Evolutionary conservation across 2,113 vertebrate species (phyloP).

Genomic region (Nannospalax galili): DNA sequence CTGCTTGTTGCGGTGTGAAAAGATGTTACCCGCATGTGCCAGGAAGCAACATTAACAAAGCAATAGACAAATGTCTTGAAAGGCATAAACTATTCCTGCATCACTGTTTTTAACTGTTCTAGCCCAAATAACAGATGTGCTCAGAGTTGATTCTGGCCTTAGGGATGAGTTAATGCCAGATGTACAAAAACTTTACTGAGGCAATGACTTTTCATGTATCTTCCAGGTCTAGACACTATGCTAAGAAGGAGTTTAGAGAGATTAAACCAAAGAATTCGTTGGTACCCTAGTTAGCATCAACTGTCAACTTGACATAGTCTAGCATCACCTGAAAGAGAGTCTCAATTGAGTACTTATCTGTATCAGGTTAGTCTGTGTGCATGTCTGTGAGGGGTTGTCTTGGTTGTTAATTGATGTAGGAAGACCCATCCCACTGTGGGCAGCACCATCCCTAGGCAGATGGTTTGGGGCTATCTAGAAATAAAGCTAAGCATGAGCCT

Average conservation of each 20-base stretch:
- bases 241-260: neutral
- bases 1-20: fast-evolving
- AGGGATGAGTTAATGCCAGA: neutral
- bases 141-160: neutral
- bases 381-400: neutral
- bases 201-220: too few relatives aligned
- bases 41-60: fast-evolving
- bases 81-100: neutral
- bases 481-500: neutral
- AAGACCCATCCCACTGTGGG: too few relatives aligned
- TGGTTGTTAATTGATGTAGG: neutral
- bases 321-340: neutral
- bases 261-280: neutral
- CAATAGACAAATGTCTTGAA: neutral
- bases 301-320: neutral
- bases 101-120: neutral
- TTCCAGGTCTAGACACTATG: neutral
- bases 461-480: neutral
- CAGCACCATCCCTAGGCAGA: neutral
- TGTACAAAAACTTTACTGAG: neutral
- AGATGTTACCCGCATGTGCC: fast-evolving
- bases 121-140: too few relatives aligned
- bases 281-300: too few relatives aligned
- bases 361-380: neutral
- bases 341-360: neutral